Evolutionary conservation across 2,797 vertebrate species (phyloP).

Genomic region (Geotrypetes seraphini): DNA sequence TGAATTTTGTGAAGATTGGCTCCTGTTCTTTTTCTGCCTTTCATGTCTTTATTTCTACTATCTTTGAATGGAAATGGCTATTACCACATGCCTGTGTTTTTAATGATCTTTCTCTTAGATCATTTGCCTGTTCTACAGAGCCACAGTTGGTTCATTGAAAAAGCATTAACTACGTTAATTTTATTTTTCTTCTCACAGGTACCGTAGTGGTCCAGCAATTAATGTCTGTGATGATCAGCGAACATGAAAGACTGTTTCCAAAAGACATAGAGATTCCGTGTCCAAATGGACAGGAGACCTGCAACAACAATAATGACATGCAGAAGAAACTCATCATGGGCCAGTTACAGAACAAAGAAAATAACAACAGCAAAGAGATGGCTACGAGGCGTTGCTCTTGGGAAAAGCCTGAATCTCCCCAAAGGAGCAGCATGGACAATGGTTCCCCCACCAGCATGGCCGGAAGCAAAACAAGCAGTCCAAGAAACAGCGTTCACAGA

Average conservation of each 20-base stretch:
- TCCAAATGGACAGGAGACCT: slow-evolving; percentile 49
- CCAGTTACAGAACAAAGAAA: slow-evolving; percentile 78
- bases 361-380: slow-evolving; percentile 66
- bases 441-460: slow-evolving; percentile 52
- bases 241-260: slow-evolving; percentile 79
- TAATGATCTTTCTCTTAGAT: not conserved
- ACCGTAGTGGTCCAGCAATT: slow-evolving; percentile 91
- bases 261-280: slow-evolving; percentile 55
- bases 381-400: slow-evolving; percentile 70
- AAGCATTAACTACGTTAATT: not conserved
- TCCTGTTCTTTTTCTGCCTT: no score
- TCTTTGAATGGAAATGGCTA: no score
- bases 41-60: no score
- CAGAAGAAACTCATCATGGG: slow-evolving; percentile 50
- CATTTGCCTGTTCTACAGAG: no score
- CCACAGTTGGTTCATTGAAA: not conserved
- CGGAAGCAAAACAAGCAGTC: slow-evolving; percentile 67
- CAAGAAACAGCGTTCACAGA: slow-evolving; percentile 66
- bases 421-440: slow-evolving; percentile 60
- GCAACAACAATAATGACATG: slow-evolving; percentile 76
- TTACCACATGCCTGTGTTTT: no score
- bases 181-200: slow-evolving; percentile 50
- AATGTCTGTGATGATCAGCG: slow-evolving; percentile 89
- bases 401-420: slow-evolving; percentile 74
- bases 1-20: no score